Conservation (phyloP, 2,888 invertebrate species). For the Chydorus sphaericus region DNA sequence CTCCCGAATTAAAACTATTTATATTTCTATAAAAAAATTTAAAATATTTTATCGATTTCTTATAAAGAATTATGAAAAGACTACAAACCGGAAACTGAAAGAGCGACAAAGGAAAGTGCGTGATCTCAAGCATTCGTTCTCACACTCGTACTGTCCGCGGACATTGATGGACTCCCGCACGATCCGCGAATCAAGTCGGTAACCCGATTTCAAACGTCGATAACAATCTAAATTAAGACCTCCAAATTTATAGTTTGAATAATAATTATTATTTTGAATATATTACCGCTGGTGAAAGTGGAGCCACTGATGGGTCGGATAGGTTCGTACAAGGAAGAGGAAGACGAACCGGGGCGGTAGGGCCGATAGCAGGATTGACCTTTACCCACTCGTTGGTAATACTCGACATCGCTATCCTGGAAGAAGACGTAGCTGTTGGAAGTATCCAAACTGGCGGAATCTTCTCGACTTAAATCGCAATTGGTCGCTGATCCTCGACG, state of each 20-base stretch:
- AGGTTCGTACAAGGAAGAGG: too few relatives aligned
- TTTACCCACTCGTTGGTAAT: constrained; percentile 60
- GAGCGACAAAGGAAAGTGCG: constrained; percentile 7
- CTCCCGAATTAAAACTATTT: constrained; percentile 16
- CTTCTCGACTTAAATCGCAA: constrained; percentile 59
- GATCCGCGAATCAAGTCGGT: constrained; percentile 6
- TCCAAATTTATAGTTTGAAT: too few relatives aligned
- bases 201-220: constrained; percentile 12
- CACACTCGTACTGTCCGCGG: constrained; percentile 11
- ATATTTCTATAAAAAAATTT: background rate
- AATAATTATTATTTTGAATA: too few relatives aligned
- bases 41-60: background rate
- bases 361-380: constrained; percentile 27
- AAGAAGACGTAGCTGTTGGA: constrained; percentile 58
- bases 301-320: background rate
- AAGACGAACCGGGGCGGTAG: background rate
- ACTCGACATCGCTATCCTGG: constrained; percentile 58
- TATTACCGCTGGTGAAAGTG: background rate
- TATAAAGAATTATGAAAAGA: constrained; percentile 6
- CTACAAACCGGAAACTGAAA: constrained; percentile 14
- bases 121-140: constrained; percentile 11
- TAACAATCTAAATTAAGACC: too few relatives aligned
- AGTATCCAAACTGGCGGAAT: constrained; percentile 50
- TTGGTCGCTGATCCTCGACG: background rate
- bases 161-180: constrained; percentile 7